Conservation (phyloP, 2,797 vertebrate species). For the Synanceia verrucosa region DNA sequence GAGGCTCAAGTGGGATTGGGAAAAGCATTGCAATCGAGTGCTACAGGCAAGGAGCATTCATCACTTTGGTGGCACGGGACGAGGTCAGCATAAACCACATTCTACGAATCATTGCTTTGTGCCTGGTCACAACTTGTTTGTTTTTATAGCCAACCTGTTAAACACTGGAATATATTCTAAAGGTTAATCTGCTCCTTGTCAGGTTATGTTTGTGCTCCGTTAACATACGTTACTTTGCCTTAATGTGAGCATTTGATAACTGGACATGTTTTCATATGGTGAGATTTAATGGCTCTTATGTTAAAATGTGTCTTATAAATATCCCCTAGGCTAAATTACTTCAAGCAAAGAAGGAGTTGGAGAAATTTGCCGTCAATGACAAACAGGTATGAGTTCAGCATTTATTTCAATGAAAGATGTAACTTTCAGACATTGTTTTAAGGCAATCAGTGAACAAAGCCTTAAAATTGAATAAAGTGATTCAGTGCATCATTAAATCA, state of each 20-base stretch:
- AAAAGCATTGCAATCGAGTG: constrained; percentile 96
- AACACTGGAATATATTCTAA: neutral
- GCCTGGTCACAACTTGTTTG: constrained; percentile 8
- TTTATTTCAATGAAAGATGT: neutral
- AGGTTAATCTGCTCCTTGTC: constrained; percentile 19
- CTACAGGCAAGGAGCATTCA: constrained; percentile 95
- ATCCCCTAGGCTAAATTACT: constrained; percentile 88
- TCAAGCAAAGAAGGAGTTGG: constrained; percentile 96
- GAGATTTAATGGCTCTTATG: neutral
- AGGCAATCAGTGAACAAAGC: too few species aligned
- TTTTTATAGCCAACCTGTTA: constrained; percentile 20
- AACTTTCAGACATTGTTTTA: neutral
- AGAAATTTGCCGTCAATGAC: constrained; percentile 94
- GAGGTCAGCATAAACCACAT: constrained; percentile 84
- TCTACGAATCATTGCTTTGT: neutral
- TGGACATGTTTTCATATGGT: neutral
- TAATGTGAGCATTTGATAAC: neutral
- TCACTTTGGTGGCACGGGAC: constrained; percentile 95
- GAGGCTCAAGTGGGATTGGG: constrained; percentile 97
- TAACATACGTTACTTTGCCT: neutral
- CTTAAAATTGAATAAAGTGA: too few species aligned
- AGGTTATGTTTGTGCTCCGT: neutral
- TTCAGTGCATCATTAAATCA: too few species aligned
- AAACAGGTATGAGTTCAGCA: constrained; percentile 88
- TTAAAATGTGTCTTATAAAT: neutral